phyloP scores from a whole-genome alignment of 2,797 vertebrate genomes.

The Mico argentatus region DNA sequence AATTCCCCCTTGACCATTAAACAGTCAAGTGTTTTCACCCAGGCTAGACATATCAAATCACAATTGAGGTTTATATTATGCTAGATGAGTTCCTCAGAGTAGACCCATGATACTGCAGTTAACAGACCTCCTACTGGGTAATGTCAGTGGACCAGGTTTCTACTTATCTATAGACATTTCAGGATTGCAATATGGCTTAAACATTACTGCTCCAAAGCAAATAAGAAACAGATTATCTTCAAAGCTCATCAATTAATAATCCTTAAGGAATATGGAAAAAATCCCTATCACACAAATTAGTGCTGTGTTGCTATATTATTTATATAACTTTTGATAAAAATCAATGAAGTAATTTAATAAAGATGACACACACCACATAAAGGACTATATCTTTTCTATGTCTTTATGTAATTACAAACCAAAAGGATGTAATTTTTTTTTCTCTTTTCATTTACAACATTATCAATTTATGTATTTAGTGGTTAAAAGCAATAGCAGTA shows the following conservation, averaged over 20 bases:
- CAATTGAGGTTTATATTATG: not conserved
- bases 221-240: not conserved
- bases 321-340: not conserved
- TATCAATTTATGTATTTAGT: not conserved
- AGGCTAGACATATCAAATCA: not conserved
- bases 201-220: not conserved
- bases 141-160: not conserved
- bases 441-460: not conserved
- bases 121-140: not conserved
- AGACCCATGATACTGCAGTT: not conserved
- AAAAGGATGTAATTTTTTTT: not conserved
- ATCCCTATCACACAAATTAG: not conserved
- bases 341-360: constrained; percentile 13
- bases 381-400: not conserved
- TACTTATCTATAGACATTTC: not conserved
- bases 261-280: not conserved
- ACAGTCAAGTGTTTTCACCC: not conserved
- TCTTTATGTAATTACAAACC: not conserved
- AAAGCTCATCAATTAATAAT: constrained; percentile 31
- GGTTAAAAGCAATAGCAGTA: not conserved
- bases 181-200: not conserved
- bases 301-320: not conserved
- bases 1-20: not conserved
- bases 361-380: not conserved
- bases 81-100: not conserved